phyloP scores from a whole-genome alignment of 2,888 invertebrate species.

The Archips xylosteana region DNA sequence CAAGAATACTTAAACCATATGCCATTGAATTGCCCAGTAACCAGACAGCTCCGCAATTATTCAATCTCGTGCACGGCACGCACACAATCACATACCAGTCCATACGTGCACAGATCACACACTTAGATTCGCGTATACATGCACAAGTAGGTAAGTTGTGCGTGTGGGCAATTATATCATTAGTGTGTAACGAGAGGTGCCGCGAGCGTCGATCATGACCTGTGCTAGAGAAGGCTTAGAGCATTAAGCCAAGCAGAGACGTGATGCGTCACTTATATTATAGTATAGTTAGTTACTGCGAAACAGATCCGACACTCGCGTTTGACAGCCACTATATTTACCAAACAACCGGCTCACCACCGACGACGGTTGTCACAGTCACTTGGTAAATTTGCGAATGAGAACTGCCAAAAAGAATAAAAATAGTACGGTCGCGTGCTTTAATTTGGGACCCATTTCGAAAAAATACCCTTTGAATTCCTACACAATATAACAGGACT shows the following conservation, averaged over 20 bases:
- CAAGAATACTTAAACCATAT: not conserved
- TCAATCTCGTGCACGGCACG: slow-evolving; percentile 57
- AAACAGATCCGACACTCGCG: too few relatives aligned
- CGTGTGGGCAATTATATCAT: slow-evolving; percentile 72
- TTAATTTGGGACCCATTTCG: too few relatives aligned
- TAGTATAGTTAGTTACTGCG: too few relatives aligned
- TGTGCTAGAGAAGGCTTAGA: slow-evolving; percentile 25
- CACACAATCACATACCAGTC: slow-evolving; percentile 45
- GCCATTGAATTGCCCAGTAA: slow-evolving; percentile 12
- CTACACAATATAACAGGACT: too few relatives aligned
- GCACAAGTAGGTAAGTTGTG: slow-evolving; percentile 19
- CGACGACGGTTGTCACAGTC: too few relatives aligned
- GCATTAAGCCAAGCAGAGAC: not conserved
- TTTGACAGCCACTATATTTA: too few relatives aligned
- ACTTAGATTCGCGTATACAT: not conserved
- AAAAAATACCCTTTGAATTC: too few relatives aligned
- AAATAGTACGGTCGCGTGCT: too few relatives aligned
- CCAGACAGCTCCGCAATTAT: slow-evolving; percentile 54
- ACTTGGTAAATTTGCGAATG: too few relatives aligned
- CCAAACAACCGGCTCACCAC: too few relatives aligned
- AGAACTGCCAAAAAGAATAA: too few relatives aligned
- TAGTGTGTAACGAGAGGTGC: slow-evolving; percentile 72
- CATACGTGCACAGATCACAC: not conserved
- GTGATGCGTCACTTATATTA: not conserved
- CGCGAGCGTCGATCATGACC: slow-evolving; percentile 54